Evolutionary conservation across 2,113 vertebrate genomes (phyloP), one percentile per base, ranked within the genome.

Genomic region (Podiceps cristatus): DNA sequence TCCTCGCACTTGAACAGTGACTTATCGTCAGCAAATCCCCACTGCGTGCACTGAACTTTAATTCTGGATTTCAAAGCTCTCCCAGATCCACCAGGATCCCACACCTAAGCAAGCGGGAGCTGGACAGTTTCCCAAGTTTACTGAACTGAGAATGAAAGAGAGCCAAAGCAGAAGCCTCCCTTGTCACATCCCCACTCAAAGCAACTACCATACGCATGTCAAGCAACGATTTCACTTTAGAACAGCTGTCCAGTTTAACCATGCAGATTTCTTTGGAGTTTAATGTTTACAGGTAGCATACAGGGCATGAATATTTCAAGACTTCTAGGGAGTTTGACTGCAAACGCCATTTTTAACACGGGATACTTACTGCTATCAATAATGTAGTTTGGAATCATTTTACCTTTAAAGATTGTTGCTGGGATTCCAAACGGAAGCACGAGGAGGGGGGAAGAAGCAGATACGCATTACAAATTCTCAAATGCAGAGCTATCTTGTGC

Each of bases 401-500:
- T 99, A 98, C 98, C 99, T 98, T 99, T 99, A 98, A 99, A 99
- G 97, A 99, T 98, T 97, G 99, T 98, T 96, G 98, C 99, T 99
- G 98, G 97, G 96, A 98, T 98, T 98, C 98, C 98, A 97, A 96
- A 96, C 2, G 97, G 88, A 95, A 98, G 98, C 98, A 98, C 23
- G 10, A 97, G 96, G 90, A 67, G 92, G 84, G 75, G 63, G 94
- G 92, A 98, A 96, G 95, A 98, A 98, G 97, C 94, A 98, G 88
- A 98, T n/a, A 96, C 0, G 60, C 52, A 97, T 98, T 98, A 98
- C 95, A 96, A 94, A 94, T 60, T 94, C 96, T 97, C 44, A 95
- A 73, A 96, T 17, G 92, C 71, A 90, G 64, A 97, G 56, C 52
- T 81, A 79, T 22, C 66, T 87, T 47, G 71, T 63, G 28, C 11